A percentile compares a stretch with the other conserved stretches of the same genome.
Evolutionary conservation across 2,797 vertebrate genomes (phyloP).

Genomic region (Philypnodon macrostomus): DNA sequence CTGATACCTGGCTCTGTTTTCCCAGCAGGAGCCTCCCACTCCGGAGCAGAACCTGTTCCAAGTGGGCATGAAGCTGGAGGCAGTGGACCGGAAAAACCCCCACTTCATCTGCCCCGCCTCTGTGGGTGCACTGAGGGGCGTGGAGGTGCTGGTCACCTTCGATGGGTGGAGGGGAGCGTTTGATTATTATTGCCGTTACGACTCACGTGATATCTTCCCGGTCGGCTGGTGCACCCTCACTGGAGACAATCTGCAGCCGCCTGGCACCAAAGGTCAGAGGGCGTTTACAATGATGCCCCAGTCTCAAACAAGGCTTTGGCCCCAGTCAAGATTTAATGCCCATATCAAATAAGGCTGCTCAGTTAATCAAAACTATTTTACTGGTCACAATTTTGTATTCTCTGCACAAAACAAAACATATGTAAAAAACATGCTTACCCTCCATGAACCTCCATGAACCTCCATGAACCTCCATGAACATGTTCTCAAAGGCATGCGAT

Average conservation of each 20-base stretch:
- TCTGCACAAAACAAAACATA: too few relatives aligned
- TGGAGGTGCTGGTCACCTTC: conserved; percentile 97
- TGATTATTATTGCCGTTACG: conserved; percentile 99
- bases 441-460: too few relatives aligned
- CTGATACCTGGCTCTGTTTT: conserved; percentile 34
- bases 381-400: too few relatives aligned
- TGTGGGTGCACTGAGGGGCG: conserved; percentile 93
- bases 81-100: conserved; percentile 98
- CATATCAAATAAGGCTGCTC: too few relatives aligned
- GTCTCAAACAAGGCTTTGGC: too few relatives aligned
- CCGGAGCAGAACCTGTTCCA: conserved; percentile 96
- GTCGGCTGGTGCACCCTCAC: conserved; percentile 96
- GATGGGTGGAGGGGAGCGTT: conserved; percentile 99
- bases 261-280: conserved; percentile 98
- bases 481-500: too few relatives aligned
- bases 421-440: too few relatives aligned
- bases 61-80: conserved; percentile 98
- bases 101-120: conserved; percentile 99
- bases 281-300: too few relatives aligned
- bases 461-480: too few relatives aligned
- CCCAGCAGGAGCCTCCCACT: conserved; percentile 90
- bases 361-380: too few relatives aligned
- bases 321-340: too few relatives aligned
- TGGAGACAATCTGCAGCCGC: conserved; percentile 97
- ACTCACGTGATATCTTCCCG: conserved; percentile 97